A percentile compares a stretch with the other conserved stretches of the same genome.
Evolutionary conservation across 2,797 vertebrate genomes (phyloP).

Genomic region (Smutsia gigantea): DNA sequence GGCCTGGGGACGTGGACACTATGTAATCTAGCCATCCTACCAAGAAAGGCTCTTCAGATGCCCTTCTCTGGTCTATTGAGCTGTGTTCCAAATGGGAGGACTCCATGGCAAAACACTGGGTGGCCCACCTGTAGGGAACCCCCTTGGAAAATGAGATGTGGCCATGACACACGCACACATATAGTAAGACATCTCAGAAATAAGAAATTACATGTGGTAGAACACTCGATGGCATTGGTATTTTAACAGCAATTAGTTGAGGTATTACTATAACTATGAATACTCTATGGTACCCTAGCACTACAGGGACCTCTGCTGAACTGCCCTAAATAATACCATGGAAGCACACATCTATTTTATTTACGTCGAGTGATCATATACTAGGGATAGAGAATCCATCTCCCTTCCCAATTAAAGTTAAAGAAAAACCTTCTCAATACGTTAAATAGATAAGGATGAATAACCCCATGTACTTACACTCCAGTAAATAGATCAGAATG

Average conservation of each 20-base stretch:
- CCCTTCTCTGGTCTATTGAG: background rate
- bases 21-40: background rate
- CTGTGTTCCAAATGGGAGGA: background rate
- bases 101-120: background rate
- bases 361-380: background rate
- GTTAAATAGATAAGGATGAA: background rate
- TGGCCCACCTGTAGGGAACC: background rate
- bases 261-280: background rate
- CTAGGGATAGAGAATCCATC: background rate
- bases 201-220: background rate
- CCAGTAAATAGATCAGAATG: background rate
- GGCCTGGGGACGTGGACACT: background rate
- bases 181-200: background rate
- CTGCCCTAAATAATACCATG: background rate
- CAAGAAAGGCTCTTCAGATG: background rate
- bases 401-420: background rate
- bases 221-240: background rate
- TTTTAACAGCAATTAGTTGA: background rate
- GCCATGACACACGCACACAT: background rate
- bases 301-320: background rate
- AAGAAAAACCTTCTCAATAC: background rate
- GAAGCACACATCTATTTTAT: background rate
- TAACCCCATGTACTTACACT: background rate
- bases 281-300: background rate
- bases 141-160: background rate